These are phyloP conservation scores for Chaetophractus vellerosus DNA, from an alignment of 2,797 vertebrate genomes.

Conservation along the genomic window DNA sequence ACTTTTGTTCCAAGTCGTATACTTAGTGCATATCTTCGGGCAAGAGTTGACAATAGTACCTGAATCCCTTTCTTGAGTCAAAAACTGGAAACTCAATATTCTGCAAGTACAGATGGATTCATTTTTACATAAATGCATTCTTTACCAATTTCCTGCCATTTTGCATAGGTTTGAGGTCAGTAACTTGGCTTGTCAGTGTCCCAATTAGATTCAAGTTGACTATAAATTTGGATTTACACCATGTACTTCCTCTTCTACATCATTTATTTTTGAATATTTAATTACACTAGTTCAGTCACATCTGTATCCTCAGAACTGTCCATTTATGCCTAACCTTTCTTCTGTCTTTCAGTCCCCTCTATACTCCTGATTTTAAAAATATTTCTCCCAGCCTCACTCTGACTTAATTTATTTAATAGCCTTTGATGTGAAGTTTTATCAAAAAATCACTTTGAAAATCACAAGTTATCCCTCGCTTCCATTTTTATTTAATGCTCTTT, in stretches of 20 bases:
- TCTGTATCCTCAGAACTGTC: constrained; percentile 24
- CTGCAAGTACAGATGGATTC: not conserved
- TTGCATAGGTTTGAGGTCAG: not conserved
- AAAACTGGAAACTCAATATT: not conserved
- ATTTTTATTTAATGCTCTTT: constrained; percentile 36
- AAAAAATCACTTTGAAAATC: constrained; percentile 48
- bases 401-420: not conserved
- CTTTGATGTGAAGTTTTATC: not conserved
- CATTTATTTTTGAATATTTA: not conserved
- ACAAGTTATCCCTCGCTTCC: not conserved
- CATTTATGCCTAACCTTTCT: not conserved
- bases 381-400: constrained; percentile 22
- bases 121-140: constrained; percentile 9
- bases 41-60: constrained; percentile 34
- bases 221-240: not conserved
- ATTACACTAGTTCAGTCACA: not conserved
- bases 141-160: not conserved
- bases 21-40: not conserved
- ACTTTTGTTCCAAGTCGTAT: constrained; percentile 17
- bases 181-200: not conserved
- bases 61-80: not conserved
- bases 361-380: constrained; percentile 15
- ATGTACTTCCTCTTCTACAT: not conserved
- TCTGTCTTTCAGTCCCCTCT: not conserved
- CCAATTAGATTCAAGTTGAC: not conserved